A percentile compares a stretch with the other conserved stretches of the same genome.
Evolutionary conservation across 64 coral and sea anemone species (phyloP).

Genomic region (Porites australiensis): DNA sequence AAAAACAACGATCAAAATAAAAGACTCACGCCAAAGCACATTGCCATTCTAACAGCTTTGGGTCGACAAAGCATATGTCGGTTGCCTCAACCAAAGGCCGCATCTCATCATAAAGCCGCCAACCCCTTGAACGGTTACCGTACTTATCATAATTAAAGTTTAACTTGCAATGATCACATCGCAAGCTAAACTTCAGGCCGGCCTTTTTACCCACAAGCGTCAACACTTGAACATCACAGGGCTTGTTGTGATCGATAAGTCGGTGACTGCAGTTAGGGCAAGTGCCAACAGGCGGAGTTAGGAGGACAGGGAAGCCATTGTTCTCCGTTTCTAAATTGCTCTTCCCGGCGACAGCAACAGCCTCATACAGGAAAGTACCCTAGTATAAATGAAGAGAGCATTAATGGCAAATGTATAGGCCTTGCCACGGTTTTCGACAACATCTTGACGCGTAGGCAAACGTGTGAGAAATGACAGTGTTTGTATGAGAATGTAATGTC

Average conservation of each 20-base stretch:
- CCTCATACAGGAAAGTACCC: not conserved
- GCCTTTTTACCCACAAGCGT: not conserved
- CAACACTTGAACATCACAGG: constrained; percentile 4
- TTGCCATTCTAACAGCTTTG: constrained; percentile 12
- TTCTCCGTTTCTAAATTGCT: no score
- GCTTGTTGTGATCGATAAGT: constrained; percentile 19
- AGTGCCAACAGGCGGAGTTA: not conserved
- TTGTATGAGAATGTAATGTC: no score
- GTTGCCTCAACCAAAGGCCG: constrained; percentile 24
- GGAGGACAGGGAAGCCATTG: not conserved
- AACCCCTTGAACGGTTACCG: not conserved
- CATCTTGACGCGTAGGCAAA: no score
- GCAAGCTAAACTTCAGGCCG: constrained; percentile 17
- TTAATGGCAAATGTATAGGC: no score
- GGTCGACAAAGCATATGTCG: constrained; percentile 37
- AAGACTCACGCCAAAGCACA: constrained; percentile 43
- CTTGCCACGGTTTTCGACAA: no score
- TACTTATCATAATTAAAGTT: constrained; percentile 44
- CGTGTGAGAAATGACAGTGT: no score
- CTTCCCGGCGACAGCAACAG: not conserved
- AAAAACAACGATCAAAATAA: not conserved
- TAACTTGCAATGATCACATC: not conserved
- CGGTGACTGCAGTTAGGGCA: not conserved
- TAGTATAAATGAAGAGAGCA: no score
- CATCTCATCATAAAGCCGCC: not conserved